These are phyloP conservation scores for Microvelia longipes DNA, from an alignment of 1,140 invertebrate genomes.

Conservation along the genomic window DNA sequence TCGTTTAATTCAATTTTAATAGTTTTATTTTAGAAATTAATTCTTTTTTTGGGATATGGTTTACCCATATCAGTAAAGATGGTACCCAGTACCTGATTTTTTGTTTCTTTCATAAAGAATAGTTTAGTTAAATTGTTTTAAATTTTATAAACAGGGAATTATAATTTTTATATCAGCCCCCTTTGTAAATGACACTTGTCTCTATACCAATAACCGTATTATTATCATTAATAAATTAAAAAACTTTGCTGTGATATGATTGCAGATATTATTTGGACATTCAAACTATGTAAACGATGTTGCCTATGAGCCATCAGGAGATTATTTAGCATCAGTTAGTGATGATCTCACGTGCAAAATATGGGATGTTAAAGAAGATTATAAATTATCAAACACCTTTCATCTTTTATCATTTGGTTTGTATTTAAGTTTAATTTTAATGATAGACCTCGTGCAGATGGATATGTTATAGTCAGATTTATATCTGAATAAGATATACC, in stretches of 20 bases:
- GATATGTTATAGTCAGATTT: neutral
- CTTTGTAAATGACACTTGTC: too few species aligned
- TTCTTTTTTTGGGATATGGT: too few species aligned
- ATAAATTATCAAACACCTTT: constrained; percentile 39
- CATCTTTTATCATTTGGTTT: constrained; percentile 47
- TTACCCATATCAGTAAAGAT: too few species aligned
- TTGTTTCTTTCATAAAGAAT: too few species aligned
- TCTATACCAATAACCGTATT: too few species aligned
- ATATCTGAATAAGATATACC: constrained; percentile 1
- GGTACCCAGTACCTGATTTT: too few species aligned
- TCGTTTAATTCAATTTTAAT: too few species aligned
- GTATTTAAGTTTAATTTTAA: neutral
- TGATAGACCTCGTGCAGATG: too few species aligned
- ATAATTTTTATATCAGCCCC: too few species aligned
- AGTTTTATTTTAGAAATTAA: too few species aligned
- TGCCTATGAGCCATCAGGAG: constrained; percentile 49
- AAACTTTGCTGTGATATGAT: neutral
- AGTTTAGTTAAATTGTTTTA: too few species aligned
- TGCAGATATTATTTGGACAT: constrained; percentile 44
- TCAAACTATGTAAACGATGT: constrained; percentile 53
- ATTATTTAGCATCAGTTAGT: constrained; percentile 51
- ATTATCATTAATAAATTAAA: neutral
- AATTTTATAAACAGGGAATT: too few species aligned
- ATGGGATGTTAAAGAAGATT: constrained; percentile 41
- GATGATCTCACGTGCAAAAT: constrained; percentile 60